Evolutionary conservation across 2,888 invertebrate species (phyloP), one percentile per base, ranked within the genome.

Genomic region (Eilema depressum): DNA sequence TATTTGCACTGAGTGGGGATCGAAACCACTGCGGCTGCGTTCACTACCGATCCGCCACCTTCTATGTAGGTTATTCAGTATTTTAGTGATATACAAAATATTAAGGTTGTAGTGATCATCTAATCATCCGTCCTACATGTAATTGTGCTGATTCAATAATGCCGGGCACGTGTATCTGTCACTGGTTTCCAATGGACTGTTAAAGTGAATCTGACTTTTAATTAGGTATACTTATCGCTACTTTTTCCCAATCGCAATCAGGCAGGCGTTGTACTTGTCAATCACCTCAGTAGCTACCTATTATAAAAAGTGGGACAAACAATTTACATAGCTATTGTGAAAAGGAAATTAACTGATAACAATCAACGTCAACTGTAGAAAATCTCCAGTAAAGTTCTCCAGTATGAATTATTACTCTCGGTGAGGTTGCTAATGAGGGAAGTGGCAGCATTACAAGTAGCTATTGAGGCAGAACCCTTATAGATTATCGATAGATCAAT

Each of bases 401-500:
- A 47, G 56, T 71, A 73, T 76, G 72, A 80, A 76, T 76, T 71
- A 80, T 69, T 75, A 63, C 63, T 63, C 69, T 69, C 69, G 70
- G 65, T 62, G 66, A 64, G 75, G 68, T 66, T 67, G 63, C 77
- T 85, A 83, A 83, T 81, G 80, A 79, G 75, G 75, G 69, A 76
- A 77, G 70, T 72, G 67, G 71, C 65, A 70, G 67, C 71, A 70
- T 77, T 65, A 81, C 74, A 74, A 77, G 75, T 75, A 71, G 75
- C 69, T 72, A 63, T 70, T 62, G 66, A 56, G 56, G 57, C 74
- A 71, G 69, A 74, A 75, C 65, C 75, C 66, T 74, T 78, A 83
- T 77, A 81, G 77, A 78, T 78, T 78, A 75, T 70, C 77, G 73
- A 84, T 84, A 75, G 80, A 82, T 80, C 80, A 75, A 81, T 63